These are phyloP conservation scores for Myiozetetes cayanensis DNA, from an alignment of 2,113 vertebrate species.

Conservation along the genomic window DNA sequence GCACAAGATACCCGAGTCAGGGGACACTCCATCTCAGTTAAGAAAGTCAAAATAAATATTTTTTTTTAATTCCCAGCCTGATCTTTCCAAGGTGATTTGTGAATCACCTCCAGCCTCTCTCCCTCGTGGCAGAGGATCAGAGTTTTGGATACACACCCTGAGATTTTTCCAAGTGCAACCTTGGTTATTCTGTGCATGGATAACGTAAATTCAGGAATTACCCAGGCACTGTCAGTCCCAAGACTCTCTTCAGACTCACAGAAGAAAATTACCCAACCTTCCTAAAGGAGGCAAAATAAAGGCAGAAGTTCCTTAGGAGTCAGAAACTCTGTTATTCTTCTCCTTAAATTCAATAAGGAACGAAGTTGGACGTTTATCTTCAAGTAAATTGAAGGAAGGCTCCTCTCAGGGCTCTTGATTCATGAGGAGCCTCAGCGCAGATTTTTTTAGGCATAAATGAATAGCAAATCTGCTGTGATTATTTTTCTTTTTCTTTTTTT, in stretches of 20 bases:
- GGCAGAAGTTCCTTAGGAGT: neutral
- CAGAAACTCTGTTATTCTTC: neutral
- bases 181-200: neutral
- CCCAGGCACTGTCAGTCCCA: neutral
- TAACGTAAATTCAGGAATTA: neutral
- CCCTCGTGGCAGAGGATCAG: neutral
- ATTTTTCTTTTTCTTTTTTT: neutral
- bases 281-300: neutral
- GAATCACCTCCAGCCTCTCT: neutral
- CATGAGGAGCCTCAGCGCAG: neutral
- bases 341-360: neutral
- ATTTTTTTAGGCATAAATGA: neutral
- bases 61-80: too few species aligned
- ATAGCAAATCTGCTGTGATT: neutral
- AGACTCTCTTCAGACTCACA: neutral
- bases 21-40: neutral
- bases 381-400: neutral
- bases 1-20: fast-evolving
- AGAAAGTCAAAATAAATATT: neutral
- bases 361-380: neutral
- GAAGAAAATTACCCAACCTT: neutral
- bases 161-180: neutral
- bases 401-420: neutral
- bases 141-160: neutral
- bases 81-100: too few species aligned